Evolutionary conservation across 2,888 invertebrate genomes (phyloP).

Genomic region (Eupsilia transversa): DNA sequence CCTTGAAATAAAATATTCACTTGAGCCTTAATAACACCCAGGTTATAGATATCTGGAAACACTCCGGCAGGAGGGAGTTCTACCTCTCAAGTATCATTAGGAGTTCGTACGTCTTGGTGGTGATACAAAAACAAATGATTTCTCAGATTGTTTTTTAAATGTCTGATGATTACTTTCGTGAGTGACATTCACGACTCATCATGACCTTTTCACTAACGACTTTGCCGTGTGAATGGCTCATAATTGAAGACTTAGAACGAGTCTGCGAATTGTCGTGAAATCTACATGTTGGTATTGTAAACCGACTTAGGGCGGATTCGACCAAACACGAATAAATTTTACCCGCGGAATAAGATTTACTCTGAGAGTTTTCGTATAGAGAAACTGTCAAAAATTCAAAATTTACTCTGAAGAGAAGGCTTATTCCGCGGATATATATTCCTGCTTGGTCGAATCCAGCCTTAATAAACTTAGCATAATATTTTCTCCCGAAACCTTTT

Average conservation of each 20-base stretch:
- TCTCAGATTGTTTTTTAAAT: conserved; percentile 7
- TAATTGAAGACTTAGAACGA: conserved; percentile 28
- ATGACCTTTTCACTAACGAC: conserved; percentile 36
- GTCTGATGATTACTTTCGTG: conserved; percentile 39
- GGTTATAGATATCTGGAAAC: background rate
- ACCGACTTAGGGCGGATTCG: no score
- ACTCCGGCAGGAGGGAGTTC: background rate
- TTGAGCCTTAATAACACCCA: background rate
- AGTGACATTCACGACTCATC: conserved; percentile 44
- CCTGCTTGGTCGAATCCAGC: no score
- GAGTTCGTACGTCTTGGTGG: background rate
- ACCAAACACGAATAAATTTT: no score
- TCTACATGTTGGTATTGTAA: background rate
- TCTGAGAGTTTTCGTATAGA: no score
- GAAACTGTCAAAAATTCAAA: no score
- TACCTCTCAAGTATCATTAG: background rate
- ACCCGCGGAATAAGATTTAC: no score
- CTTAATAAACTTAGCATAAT: conserved; percentile 9
- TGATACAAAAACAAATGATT: background rate
- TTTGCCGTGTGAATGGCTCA: conserved; percentile 38
- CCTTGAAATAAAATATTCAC: background rate
- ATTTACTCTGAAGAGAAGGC: no score
- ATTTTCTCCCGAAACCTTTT: conserved; percentile 13
- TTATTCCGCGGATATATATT: no score
- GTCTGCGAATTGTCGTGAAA: conserved; percentile 28